Conservation (phyloP, 2,888 invertebrate genomes). For the Drepanosiphum platanoidis region DNA sequence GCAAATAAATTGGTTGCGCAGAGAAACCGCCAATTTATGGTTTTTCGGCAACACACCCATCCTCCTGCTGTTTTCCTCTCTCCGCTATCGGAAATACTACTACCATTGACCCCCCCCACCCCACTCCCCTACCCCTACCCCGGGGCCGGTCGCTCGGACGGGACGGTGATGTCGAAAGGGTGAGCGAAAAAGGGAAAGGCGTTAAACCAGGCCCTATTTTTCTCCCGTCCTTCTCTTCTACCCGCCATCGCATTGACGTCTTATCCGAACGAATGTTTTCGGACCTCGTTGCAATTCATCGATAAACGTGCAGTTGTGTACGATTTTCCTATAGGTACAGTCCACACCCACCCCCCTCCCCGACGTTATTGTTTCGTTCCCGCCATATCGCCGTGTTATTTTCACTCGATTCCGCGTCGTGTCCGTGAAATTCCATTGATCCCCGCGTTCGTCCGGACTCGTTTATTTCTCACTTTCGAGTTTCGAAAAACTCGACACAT, state of each 20-base stretch:
- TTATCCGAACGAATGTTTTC: conserved; percentile 37
- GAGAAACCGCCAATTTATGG: conserved; percentile 61
- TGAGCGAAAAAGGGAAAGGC: conserved; percentile 10
- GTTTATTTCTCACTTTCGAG: background rate
- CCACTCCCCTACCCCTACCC: too few species aligned
- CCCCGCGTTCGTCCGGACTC: background rate
- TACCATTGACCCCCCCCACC: background rate
- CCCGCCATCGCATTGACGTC: background rate
- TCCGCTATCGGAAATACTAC: background rate
- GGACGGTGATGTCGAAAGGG: background rate
- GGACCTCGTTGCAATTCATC: conserved; percentile 48
- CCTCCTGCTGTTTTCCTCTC: background rate
- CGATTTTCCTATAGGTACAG: background rate
- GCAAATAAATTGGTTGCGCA: conserved; percentile 57
- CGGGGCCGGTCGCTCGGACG: background rate
- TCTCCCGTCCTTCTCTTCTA: background rate
- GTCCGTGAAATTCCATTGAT: too few species aligned
- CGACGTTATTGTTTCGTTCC: background rate
- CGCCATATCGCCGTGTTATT: too few species aligned
- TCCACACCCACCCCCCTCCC: background rate
- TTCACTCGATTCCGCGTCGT: background rate
- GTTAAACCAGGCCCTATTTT: conserved; percentile 44
- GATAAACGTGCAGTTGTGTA: background rate
- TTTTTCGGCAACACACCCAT: conserved; percentile 55
- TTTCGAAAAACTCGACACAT: background rate